Conservation (phyloP, 2,113 vertebrate species). For the Eira barbara region DNA sequence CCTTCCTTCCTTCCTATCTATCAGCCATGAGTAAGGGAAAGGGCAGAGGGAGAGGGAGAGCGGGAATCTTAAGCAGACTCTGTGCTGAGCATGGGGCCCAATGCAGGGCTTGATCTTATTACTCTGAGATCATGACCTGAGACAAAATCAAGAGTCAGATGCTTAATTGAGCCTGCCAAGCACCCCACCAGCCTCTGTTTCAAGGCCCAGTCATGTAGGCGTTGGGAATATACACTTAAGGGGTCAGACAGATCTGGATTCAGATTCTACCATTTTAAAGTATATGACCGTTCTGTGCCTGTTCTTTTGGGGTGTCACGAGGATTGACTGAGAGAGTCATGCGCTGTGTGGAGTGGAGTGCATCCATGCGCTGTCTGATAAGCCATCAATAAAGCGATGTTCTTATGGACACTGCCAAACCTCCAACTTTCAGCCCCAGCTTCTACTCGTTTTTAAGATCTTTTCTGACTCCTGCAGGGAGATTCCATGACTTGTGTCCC, state of each 20-base stretch:
- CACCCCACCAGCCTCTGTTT: neutral
- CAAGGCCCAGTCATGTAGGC: neutral
- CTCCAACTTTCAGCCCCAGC: neutral
- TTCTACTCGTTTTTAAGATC: neutral
- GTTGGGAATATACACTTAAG: neutral
- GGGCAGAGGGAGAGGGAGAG: neutral
- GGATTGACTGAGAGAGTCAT: neutral
- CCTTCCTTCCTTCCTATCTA: too few species aligned
- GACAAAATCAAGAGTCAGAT: too few species aligned
- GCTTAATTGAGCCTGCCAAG: neutral
- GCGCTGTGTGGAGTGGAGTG: accelerated
- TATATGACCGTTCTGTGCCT: neutral
- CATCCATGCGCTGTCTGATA: neutral
- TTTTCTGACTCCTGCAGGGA: neutral
- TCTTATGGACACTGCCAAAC: neutral
- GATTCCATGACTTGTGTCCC: neutral
- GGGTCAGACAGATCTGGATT: neutral
- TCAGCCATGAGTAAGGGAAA: neutral
- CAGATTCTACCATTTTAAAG: neutral
- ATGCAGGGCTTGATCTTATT: too few species aligned
- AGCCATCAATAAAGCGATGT: neutral
- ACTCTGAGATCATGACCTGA: too few species aligned
- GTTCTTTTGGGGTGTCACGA: neutral
- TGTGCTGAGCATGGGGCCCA: neutral
- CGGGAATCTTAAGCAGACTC: neutral